These are phyloP conservation scores for Lerista edwardsae DNA, from an alignment of 2,797 vertebrate genomes.

Conservation along the genomic window DNA sequence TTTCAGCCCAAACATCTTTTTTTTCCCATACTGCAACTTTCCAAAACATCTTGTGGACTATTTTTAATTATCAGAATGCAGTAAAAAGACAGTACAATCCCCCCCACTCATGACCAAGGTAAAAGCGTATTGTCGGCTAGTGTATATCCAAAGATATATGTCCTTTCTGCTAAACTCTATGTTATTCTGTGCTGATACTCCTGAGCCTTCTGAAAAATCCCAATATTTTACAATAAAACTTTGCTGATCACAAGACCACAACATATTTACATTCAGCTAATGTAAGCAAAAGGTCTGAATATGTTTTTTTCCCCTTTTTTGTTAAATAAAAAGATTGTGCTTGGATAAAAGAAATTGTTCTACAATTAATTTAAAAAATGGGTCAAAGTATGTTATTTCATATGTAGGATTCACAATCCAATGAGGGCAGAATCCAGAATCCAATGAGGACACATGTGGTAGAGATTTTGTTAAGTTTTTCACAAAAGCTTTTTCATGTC, in stretches of 20 bases:
- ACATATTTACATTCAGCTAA: neutral
- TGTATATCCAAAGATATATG: neutral
- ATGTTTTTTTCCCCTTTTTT: neutral
- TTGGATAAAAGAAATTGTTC: neutral
- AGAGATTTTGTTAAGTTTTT: too few species aligned
- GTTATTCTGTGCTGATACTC: neutral
- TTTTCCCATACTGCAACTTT: neutral
- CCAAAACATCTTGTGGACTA: neutral
- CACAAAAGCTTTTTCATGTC: too few species aligned
- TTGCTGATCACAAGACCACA: neutral
- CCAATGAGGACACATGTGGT: too few species aligned
- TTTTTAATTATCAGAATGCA: constrained; percentile 15
- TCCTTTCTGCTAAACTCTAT: neutral
- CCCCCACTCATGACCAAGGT: constrained; percentile 1
- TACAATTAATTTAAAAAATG: too few species aligned
- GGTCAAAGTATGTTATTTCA: too few species aligned
- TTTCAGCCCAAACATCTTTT: constrained; percentile 25
- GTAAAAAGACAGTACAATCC: neutral
- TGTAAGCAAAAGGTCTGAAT: neutral
- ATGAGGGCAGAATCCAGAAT: too few species aligned
- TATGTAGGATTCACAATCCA: too few species aligned
- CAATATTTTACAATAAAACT: neutral
- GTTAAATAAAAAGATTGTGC: neutral
- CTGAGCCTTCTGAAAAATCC: neutral
- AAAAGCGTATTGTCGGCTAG: constrained; percentile 14